phyloP scores from a whole-genome alignment of 1,140 invertebrate species.

The Heliconius hewitsoni region DNA sequence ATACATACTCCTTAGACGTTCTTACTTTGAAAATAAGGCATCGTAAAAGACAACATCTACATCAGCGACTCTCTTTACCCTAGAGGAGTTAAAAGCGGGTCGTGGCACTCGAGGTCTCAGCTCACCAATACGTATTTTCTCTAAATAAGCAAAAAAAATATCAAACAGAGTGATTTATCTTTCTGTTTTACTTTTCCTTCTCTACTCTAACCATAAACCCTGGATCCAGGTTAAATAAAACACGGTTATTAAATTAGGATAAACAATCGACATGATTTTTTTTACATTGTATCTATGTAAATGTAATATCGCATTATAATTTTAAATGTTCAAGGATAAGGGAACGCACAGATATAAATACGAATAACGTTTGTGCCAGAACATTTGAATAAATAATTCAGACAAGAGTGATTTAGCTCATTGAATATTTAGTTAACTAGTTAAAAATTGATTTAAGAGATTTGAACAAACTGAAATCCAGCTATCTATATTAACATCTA shows the following conservation, averaged over 20 bases:
- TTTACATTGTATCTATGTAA: conserved; percentile 2
- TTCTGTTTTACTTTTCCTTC: too few species aligned
- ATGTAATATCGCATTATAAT: conserved; percentile 3
- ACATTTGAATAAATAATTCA: conserved; percentile 25
- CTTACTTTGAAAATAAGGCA: too few species aligned
- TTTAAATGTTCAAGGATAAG: conserved; percentile 3
- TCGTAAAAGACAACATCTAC: too few species aligned
- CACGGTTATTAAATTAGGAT: background rate
- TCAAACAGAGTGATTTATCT: too few species aligned
- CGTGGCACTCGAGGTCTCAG: too few species aligned
- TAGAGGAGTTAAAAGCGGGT: too few species aligned
- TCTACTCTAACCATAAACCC: too few species aligned
- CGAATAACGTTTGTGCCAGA: conserved; percentile 5
- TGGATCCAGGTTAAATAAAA: too few species aligned
- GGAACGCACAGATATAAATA: conserved; percentile 4
- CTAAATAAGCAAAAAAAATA: too few species aligned
- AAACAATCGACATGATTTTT: background rate
- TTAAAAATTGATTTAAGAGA: conserved; percentile 21
- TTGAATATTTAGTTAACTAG: conserved; percentile 28
- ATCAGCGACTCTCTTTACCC: too few species aligned
- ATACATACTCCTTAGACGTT: too few species aligned
- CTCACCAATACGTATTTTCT: too few species aligned
- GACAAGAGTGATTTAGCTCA: conserved; percentile 16
- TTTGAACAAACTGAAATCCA: background rate
- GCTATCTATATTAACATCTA: background rate